A percentile compares a stretch with the other conserved stretches of the same genome.
Conservation (phyloP, 2,888 invertebrate genomes). For the Athalia rosae region DNA sequence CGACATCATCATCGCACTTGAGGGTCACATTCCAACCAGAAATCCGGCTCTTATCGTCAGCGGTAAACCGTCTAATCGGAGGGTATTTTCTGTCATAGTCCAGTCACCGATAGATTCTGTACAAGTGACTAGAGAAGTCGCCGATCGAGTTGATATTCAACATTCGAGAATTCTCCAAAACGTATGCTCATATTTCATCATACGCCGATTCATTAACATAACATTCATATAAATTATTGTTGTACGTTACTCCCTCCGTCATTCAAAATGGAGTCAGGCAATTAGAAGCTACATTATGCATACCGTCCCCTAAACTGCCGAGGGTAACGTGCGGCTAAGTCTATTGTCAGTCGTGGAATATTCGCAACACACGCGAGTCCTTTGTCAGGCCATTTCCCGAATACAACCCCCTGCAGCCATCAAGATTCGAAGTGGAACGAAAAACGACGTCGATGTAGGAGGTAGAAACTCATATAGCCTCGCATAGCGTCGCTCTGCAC, state of each 20-base stretch:
- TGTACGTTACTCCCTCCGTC: not conserved
- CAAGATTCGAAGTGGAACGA: constrained; percentile 25
- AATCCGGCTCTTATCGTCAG: too few relatives aligned
- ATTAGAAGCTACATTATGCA: constrained; percentile 20
- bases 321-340: constrained; percentile 14
- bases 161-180: too few relatives aligned
- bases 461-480: not conserved
- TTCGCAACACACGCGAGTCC: constrained; percentile 35
- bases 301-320: constrained; percentile 20
- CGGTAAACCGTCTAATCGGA: too few relatives aligned
- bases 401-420: constrained; percentile 28
- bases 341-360: constrained; percentile 10
- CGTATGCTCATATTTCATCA: too few relatives aligned
- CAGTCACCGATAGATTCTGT: too few relatives aligned
- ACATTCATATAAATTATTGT: not conserved
- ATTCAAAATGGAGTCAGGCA: not conserved
- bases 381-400: constrained; percentile 29
- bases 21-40: too few relatives aligned
- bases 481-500: not conserved
- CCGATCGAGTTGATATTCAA: too few relatives aligned
- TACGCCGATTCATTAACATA: not conserved
- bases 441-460: not conserved
- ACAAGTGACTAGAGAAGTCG: too few relatives aligned
- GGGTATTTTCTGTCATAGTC: too few relatives aligned
- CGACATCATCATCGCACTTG: too few relatives aligned